Evolutionary conservation across 1,140 invertebrate species (phyloP), one percentile per base, ranked within the genome.

Genomic region (Conopomorpha cramerella): DNA sequence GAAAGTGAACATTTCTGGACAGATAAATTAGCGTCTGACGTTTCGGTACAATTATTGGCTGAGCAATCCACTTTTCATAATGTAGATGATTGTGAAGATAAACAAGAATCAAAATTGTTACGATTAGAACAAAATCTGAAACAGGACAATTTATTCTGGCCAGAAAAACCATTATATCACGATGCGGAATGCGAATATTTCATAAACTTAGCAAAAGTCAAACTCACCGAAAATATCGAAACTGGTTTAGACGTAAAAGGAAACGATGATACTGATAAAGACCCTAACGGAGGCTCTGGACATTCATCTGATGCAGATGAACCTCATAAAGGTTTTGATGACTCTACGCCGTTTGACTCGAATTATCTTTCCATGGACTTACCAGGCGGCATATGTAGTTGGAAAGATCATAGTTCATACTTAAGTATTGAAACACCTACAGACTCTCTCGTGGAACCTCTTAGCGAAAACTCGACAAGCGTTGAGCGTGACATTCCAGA

Each of bases 371-470:
- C 84, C 34, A 84, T 87, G 43, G 85, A 89, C 72, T 74, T 91
- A 30, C 88, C 89, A 3, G 86, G 87, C 39, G 88, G 89, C 32
- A 83, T 91, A 44, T 86, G 87, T 70, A 88, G 87, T 51, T 92
- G 90, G 89, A 85, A 83, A 58, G 90, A 91, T 62, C 83, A 90
- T 58, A 92, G 88, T 66, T 92, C 90, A 31, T 91, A 91, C 58
- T 71, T 92, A 46, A 81, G 81, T 47, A 45, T 71, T 38, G 83
- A 84, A 55, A 68, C 67, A 32, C 55, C 59, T 10, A 46, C 41
- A 7, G 67, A 62, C 43, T 56, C 55, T 4, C 38, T 55, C 8
- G 37, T 36, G 19, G 48, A 38, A 30, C 28, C 37, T 26, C 19
- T 41, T 28, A 48, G 38, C 18, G 59, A 67, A 25, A 46, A 51